A percentile compares a stretch with the other conserved stretches of the same genome.
Evolutionary conservation across 2,888 invertebrate genomes (phyloP).

Genomic region (Serripes groenlandicus): DNA sequence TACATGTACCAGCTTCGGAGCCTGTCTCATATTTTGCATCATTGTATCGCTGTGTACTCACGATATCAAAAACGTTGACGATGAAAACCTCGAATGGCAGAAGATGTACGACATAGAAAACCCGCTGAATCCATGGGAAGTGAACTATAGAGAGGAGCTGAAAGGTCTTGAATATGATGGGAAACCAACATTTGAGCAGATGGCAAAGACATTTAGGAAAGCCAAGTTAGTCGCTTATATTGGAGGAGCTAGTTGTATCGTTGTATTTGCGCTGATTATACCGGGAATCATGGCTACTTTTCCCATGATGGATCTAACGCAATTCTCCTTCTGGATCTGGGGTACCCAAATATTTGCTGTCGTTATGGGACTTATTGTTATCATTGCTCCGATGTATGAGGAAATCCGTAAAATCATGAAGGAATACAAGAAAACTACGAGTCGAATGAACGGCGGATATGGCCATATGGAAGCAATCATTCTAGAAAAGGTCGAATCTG

Average conservation of each 20-base stretch:
- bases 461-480: constrained; percentile 66
- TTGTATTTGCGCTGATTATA: constrained; percentile 77
- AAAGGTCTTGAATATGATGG: constrained; percentile 78
- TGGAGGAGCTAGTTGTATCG: constrained; percentile 77
- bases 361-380: constrained; percentile 81
- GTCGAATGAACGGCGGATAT: constrained; percentile 59
- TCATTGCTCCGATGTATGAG: constrained; percentile 81
- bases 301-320: constrained; percentile 77
- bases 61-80: constrained; percentile 70
- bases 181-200: constrained; percentile 80
- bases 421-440: constrained; percentile 75
- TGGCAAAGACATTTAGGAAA: constrained; percentile 77
- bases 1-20: constrained; percentile 79
- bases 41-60: constrained; percentile 78
- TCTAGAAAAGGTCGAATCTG: constrained; percentile 46
- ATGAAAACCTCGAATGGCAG: constrained; percentile 80
- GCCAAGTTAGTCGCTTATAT: constrained; percentile 80
- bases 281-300: constrained; percentile 81
- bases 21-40: constrained; percentile 76
- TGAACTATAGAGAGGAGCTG: constrained; percentile 79
- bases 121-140: constrained; percentile 82
- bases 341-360: constrained; percentile 82
- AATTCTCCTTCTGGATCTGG: constrained; percentile 81
- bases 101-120: constrained; percentile 83
- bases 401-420: constrained; percentile 79